Evolutionary conservation across 2,888 invertebrate genomes (phyloP), one percentile per base, ranked within the genome.

Genomic region (Iselma pallidipennis): DNA sequence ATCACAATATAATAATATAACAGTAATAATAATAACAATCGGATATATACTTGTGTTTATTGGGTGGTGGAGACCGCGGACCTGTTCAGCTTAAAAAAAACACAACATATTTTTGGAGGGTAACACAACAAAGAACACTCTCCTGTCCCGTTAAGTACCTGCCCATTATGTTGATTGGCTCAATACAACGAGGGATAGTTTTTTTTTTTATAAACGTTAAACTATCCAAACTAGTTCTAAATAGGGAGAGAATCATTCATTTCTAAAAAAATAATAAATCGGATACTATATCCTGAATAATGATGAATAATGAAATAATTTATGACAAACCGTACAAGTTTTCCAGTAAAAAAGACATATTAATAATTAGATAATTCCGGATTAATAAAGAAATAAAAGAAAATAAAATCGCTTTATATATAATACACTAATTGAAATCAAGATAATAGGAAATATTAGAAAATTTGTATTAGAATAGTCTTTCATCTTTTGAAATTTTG

Each of bases 121-220:
- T 71, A 71, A 60, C 63, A 61, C 57, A 33, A 70, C 66, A 71
- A 72, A 66, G 69, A 14, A 33, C 65, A 67, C 66, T 66, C 70
- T 65, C 68, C 64, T 70, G 68, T 71, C 67, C 68, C 66, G 72
- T 72, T 72, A 75, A 74, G 74, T 75, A 75, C 76, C 74, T 76
- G 74, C 68, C 71, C 66, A 70, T 74, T 72, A 71, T 71, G 65
- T 57, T 61, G 66, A 70, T 69, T 69, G 67, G 66, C 65, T 66
- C 66, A 61, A 65, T 67, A 56, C 57, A 37, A 37, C 37, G 6
- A 1, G 37, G 16, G 37, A 37, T 37, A 37, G 16, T 37, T 37
- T 37, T 37, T 16, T 37, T 37, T 9, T 37, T 2, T 16, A 37
- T 16, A 7, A 9, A 37, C 16, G 37, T 37, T 2, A 16, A 37